Percentiles rank a stretch among this genome's conserved stretches.
phyloP scores from a whole-genome alignment of 64 coral and sea anemone genomes.

The Montipora cactus region DNA sequence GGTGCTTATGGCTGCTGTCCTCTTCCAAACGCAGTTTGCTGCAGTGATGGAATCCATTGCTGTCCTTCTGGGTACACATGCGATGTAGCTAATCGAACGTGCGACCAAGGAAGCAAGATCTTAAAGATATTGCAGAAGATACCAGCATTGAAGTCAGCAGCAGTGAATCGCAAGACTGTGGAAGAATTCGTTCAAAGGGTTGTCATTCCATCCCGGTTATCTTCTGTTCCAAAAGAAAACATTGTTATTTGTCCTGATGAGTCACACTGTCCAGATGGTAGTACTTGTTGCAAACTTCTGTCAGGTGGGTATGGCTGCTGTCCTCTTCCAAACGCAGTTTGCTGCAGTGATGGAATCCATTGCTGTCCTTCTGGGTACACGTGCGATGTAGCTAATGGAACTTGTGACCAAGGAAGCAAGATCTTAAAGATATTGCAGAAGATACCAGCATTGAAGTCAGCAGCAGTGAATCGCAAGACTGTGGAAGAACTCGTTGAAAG shows the following conservation, averaged over 20 bases:
- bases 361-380: too few relatives aligned
- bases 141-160: neutral
- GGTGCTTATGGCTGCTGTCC: slow-evolving; percentile 23
- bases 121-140: too few relatives aligned
- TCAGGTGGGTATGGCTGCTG: slow-evolving; percentile 78
- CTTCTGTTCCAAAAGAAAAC: too few relatives aligned
- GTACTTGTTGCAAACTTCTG: slow-evolving; percentile 61
- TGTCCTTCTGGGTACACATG: slow-evolving; percentile 70
- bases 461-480: neutral
- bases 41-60: slow-evolving; percentile 44
- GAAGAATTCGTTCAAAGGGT: too few relatives aligned
- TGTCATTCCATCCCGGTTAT: too few relatives aligned
- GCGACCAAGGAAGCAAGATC: neutral
- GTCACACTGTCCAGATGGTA: slow-evolving; percentile 14
- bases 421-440: neutral
- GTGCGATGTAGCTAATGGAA: neutral
- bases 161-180: neutral
- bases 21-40: slow-evolving; percentile 58
- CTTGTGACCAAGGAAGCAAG: neutral
- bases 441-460: neutral
- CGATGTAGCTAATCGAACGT: slow-evolving; percentile 21
- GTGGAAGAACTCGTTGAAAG: too few relatives aligned
- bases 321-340: slow-evolving; percentile 84
- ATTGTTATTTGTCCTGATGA: neutral
- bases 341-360: slow-evolving; percentile 68